Base-by-base conservation (phyloP, 2,113 vertebrate species). In the Pelusios castaneus region DNA sequence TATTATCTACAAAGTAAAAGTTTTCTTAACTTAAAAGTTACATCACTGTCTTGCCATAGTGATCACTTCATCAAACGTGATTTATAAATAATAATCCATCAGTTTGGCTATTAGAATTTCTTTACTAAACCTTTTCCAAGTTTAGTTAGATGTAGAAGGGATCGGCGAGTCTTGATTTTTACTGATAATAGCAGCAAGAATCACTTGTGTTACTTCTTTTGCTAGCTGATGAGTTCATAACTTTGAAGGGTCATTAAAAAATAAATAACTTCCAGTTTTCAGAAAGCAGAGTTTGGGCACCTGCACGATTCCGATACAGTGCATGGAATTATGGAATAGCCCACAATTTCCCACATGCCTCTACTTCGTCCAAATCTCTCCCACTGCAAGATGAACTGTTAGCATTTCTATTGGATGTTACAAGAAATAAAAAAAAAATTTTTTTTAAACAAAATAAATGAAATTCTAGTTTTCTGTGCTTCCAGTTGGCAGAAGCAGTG, bases 1-100 rank as follows among this genome's bases (percentile, higher is more conserved):
- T 99, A 99, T 99, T 99, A 99, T 99, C 99, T 99, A 99, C 99
- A 99, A 99, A 99, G 99, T 99, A 99, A 99, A 99, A 99, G 98
- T 99, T 98, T 98, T 99, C 97, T 98, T 99, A 99, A 99, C 99
- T 99, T 99, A 99, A 99, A 99, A 99, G 99, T 99, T 99, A 99
- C 98, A 98, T 98, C 98, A 99, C 99, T 99, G 98, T 98, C 98
- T 95, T 98, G 98, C 98, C 98, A 98, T 98, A 98, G 98, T 98
- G 98, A 98, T 98, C 96, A 97, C 98, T 98, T 98, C 98, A 98
- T 98, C 98, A 98, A 98, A 99, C 98, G 98, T 98, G 98, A 98
- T 99, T 99, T 99, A 99, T 99, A 99, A 99, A 99, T 99, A 99
- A 99, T 98, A 98, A 98, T 98, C 98, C 98, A 97, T 98, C 98